phyloP scores from a whole-genome alignment of 2,888 invertebrate genomes.

The Hypomecis punctinalis region DNA sequence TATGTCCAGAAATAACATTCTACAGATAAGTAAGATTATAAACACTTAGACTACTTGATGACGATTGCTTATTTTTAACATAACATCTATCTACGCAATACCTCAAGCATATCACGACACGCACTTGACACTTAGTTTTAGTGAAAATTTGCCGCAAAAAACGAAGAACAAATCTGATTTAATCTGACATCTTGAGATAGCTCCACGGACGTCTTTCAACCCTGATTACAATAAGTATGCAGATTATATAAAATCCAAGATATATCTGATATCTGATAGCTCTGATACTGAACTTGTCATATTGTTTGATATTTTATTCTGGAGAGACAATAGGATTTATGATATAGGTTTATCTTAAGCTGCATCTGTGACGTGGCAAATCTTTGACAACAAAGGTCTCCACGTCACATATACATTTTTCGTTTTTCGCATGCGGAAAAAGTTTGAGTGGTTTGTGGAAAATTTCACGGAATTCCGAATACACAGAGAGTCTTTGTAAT shows the following conservation, averaged over 20 bases:
- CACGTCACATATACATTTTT: conserved; percentile 7
- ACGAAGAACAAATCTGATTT: conserved; percentile 4
- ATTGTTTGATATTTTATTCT: conserved; percentile 2
- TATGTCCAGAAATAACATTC: too few relatives aligned
- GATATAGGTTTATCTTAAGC: conserved; percentile 8
- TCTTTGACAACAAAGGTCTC: conserved; percentile 29
- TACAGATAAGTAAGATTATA: too few relatives aligned
- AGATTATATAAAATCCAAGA: not conserved
- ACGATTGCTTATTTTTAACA: too few relatives aligned
- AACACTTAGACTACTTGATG: too few relatives aligned
- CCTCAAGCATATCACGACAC: too few relatives aligned
- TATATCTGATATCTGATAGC: not conserved
- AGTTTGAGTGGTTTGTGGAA: conserved; percentile 6
- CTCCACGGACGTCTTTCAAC: not conserved
- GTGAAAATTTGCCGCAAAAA: not conserved
- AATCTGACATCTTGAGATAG: conserved; percentile 9
- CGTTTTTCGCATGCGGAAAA: not conserved
- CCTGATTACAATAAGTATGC: not conserved
- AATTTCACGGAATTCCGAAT: not conserved
- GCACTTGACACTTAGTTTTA: not conserved
- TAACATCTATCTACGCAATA: too few relatives aligned
- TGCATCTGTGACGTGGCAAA: conserved; percentile 10
- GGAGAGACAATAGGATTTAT: conserved; percentile 4
- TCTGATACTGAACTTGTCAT: not conserved
- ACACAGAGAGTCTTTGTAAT: not conserved